These are phyloP conservation scores for Ataeniobius toweri DNA, from an alignment of 2,797 vertebrate genomes.

Conservation along the genomic window DNA sequence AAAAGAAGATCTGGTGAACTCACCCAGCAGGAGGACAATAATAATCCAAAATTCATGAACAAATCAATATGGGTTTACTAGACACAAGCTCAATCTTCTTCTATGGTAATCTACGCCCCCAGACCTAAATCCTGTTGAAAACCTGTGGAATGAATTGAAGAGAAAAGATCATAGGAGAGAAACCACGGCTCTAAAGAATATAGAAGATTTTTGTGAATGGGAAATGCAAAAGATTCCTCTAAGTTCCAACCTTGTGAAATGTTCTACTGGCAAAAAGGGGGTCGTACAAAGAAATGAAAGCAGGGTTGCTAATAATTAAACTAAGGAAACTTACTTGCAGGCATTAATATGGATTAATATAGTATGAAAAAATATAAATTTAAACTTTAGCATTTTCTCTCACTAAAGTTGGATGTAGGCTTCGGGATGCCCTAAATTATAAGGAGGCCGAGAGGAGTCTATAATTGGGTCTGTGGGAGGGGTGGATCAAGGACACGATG, in stretches of 20 bases:
- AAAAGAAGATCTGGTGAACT: no score
- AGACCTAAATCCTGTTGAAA: no score
- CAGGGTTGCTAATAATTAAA: background rate
- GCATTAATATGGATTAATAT: constrained; percentile 2
- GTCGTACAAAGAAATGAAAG: background rate
- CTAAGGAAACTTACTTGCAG: background rate
- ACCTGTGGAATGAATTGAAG: no score
- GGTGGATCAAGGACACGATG: constrained; percentile 73
- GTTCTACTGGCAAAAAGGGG: background rate
- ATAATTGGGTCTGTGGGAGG: constrained; percentile 76
- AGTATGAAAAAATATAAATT: constrained; percentile 18
- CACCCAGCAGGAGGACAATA: no score
- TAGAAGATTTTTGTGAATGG: background rate
- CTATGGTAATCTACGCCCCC: no score
- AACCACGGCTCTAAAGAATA: background rate
- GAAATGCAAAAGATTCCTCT: background rate
- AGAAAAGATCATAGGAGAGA: background rate
- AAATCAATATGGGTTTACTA: no score
- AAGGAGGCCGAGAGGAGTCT: constrained; percentile 78
- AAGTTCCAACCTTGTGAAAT: background rate
- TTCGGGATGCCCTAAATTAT: constrained; percentile 80
- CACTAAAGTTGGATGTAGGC: constrained; percentile 71
- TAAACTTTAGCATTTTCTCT: constrained; percentile 42
- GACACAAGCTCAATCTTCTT: no score
- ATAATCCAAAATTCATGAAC: no score